These are phyloP conservation scores for Nylanderia fulva DNA, from an alignment of 1,140 invertebrate genomes.

Conservation along the genomic window DNA sequence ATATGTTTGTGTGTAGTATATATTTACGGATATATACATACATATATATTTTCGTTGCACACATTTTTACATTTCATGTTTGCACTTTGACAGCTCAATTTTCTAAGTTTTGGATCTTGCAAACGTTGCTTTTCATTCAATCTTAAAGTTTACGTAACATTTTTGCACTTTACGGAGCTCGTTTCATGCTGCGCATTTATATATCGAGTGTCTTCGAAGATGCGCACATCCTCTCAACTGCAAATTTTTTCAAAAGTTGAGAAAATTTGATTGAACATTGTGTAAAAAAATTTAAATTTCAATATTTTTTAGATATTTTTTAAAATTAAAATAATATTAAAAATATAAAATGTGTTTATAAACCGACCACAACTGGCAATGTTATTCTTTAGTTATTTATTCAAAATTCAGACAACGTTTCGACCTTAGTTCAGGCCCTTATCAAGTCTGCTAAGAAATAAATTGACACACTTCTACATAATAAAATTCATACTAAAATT, in stretches of 20 bases:
- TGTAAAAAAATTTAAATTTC: background rate
- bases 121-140: constrained; percentile 26
- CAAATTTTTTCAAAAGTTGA: background rate
- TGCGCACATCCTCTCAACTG: background rate
- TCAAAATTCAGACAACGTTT: too few relatives aligned
- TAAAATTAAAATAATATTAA: too few relatives aligned
- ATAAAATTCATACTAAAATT: too few relatives aligned
- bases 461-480: too few relatives aligned
- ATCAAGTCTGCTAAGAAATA: too few relatives aligned
- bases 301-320: background rate
- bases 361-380: too few relatives aligned
- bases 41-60: background rate
- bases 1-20: background rate
- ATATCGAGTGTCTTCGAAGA: constrained; percentile 22
- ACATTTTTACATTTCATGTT: constrained; percentile 23
- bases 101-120: constrained; percentile 8
- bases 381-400: too few relatives aligned
- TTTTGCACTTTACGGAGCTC: constrained; percentile 1
- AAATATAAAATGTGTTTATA: too few relatives aligned
- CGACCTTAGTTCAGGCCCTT: too few relatives aligned
- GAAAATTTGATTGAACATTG: constrained; percentile 10
- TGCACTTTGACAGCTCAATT: background rate
- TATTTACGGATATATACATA: background rate
- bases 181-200: background rate
- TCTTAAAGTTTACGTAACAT: constrained; percentile 35